These are phyloP conservation scores for Saxidomus purpurata DNA, from an alignment of 1,140 invertebrate species.

Conservation along the genomic window DNA sequence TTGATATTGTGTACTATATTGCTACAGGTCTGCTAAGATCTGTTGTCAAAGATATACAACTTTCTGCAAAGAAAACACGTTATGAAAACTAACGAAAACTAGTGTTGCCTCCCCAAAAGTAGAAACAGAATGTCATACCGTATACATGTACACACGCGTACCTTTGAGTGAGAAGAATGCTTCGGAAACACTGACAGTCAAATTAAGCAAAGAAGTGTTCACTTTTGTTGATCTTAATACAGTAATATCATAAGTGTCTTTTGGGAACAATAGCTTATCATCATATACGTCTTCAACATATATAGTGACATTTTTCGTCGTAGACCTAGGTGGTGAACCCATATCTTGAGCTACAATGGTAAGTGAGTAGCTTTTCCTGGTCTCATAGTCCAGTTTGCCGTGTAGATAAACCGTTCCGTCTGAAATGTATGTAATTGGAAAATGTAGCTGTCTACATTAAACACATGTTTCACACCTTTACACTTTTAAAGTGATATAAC, in stretches of 20 bases:
- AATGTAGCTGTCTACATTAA: no score
- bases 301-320: neutral
- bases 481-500: no score
- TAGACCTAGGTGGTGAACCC: neutral
- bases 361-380: neutral
- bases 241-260: slow-evolving; percentile 18
- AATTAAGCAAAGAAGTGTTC: neutral
- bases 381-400: slow-evolving; percentile 30
- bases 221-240: neutral
- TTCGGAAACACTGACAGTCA: neutral
- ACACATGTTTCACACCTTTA: no score
- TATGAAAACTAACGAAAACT: no score
- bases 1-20: no score
- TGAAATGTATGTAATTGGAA: neutral
- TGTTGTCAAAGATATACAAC: no score
- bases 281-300: slow-evolving; percentile 46
- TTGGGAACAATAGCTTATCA: neutral
- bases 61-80: no score
- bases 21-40: no score
- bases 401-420: slow-evolving; percentile 12
- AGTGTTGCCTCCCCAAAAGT: no score
- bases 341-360: slow-evolving; percentile 12
- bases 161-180: slow-evolving; percentile 14
- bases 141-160: no score
- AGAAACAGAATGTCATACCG: no score